phyloP scores from a whole-genome alignment of 1,140 invertebrate genomes.

The Acromyrmex echinatior region DNA sequence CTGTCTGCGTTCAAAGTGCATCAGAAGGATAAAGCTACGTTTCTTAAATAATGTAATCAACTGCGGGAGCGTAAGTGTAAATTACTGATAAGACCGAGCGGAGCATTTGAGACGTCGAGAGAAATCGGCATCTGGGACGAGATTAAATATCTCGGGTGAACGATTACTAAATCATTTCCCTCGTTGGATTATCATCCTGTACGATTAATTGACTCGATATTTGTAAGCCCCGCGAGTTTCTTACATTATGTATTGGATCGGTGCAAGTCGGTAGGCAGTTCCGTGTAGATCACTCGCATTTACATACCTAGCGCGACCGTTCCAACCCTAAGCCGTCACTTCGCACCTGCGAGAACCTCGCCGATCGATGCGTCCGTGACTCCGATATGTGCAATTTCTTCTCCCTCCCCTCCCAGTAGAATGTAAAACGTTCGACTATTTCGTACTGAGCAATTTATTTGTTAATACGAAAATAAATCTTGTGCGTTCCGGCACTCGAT shows the following conservation, averaged over 20 bases:
- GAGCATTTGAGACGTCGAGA: neutral
- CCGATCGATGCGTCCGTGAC: slow-evolving; percentile 1
- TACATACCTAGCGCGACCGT: neutral
- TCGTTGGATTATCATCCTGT: neutral
- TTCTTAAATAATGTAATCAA: slow-evolving; percentile 29
- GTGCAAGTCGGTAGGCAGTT: neutral
- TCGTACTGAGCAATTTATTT: slow-evolving; percentile 21
- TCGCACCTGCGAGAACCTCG: slow-evolving; percentile 4
- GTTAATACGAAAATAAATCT: slow-evolving; percentile 42
- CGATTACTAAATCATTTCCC: slow-evolving; percentile 27
- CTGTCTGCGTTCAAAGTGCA: neutral
- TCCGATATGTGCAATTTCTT: slow-evolving; percentile 23
- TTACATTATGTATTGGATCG: neutral
- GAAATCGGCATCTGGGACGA: slow-evolving; percentile 6
- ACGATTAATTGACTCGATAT: slow-evolving; percentile 5
- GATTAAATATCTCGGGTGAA: slow-evolving; percentile 27
- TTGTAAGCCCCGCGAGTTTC: neutral
- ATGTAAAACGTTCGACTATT: slow-evolving; percentile 40
- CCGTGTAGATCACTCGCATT: neutral
- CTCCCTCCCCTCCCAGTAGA: neutral
- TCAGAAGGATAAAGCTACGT: neutral
- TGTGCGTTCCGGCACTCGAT: neutral
- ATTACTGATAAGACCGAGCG: slow-evolving; percentile 47
- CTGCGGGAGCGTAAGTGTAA: slow-evolving; percentile 18
- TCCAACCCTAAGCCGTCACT: neutral